These are phyloP conservation scores for Odocoileus virginianus DNA, from an alignment of 2,113 vertebrate genomes.

Conservation along the genomic window DNA sequence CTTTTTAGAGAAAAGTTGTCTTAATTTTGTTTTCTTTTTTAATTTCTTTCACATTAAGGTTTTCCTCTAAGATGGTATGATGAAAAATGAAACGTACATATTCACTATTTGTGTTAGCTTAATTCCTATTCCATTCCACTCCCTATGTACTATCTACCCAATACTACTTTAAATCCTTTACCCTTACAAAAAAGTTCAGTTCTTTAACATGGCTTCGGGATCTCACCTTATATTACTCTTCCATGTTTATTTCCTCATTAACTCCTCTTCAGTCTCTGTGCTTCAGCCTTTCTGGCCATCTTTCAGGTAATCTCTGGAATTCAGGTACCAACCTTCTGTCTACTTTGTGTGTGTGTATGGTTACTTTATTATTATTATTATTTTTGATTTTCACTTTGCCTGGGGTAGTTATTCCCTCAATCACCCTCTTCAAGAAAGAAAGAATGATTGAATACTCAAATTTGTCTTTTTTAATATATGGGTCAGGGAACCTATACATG, in stretches of 20 bases:
- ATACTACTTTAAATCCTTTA: neutral
- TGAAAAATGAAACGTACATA: neutral
- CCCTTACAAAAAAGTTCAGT: neutral
- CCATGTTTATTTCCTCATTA: rapidly evolving
- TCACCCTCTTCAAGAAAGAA: neutral
- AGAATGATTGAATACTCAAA: neutral
- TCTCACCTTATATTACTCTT: neutral
- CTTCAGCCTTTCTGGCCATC: neutral
- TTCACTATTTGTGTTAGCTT: neutral
- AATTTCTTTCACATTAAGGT: neutral
- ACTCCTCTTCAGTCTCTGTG: neutral
- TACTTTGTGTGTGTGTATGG: neutral
- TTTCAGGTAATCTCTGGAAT: constrained; percentile 1
- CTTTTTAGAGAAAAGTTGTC: neutral
- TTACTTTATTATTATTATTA: neutral
- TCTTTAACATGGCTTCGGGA: neutral
- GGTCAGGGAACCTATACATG: neutral
- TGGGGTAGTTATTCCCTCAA: neutral
- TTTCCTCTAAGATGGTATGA: neutral
- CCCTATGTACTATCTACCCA: neutral
- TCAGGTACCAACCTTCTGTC: neutral
- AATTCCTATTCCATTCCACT: neutral
- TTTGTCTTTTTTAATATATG: neutral
- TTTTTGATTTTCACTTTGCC: neutral
- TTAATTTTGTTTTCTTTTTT: neutral